Evolutionary conservation across 2,113 vertebrate genomes (phyloP), one percentile per base, ranked within the genome.

Genomic region (Toxotes chatareus): DNA sequence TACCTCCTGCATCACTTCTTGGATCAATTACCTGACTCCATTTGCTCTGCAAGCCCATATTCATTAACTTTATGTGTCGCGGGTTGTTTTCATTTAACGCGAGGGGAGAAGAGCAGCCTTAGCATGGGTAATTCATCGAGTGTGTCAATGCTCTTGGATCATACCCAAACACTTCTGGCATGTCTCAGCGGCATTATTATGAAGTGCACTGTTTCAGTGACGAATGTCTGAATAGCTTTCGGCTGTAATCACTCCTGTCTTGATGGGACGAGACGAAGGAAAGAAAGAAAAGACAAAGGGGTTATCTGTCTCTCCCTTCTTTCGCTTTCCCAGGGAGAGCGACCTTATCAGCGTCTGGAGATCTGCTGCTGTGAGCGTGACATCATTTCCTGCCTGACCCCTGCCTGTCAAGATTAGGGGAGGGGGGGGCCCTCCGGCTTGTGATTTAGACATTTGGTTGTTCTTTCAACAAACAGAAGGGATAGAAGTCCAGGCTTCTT

Each of bases 351-450:
- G 60, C 7, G 82, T 94, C 87, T 93, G 77, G 74, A 82, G 79
- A 95, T 94, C 92, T 91, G 61, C 83, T 85, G 78, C 85, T 77
- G 72, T 59, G 83, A 69, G 71, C 69, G 51, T 94, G 91, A 94
- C 90, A 88, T 93, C 78, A 94, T 90, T 90, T 94, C 91, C 91
- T 92, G 86, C 53, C 59, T 10, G n/a, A 68, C 53, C 80, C 53
- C 7, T 0, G 40, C 40, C 67, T 83, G 83, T 89, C 62, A 19
- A 68, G 84, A 88, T 85, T 59, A 63, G 21, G 46, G 27, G 27
- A 27, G 27, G 27, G 27, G 27, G 27, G 53, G 62, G 36, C 14
- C 42, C 38, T 19, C 40, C 0, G 42, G 12, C 36, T 69, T 62
- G 75, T 38, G 53, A 81, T 88, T 60, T 71, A 78, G 85, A 82